Percentiles rank a stretch among this genome's conserved stretches.
phyloP scores from a whole-genome alignment of 2,888 invertebrate species.

The Athrips mouffetella region DNA sequence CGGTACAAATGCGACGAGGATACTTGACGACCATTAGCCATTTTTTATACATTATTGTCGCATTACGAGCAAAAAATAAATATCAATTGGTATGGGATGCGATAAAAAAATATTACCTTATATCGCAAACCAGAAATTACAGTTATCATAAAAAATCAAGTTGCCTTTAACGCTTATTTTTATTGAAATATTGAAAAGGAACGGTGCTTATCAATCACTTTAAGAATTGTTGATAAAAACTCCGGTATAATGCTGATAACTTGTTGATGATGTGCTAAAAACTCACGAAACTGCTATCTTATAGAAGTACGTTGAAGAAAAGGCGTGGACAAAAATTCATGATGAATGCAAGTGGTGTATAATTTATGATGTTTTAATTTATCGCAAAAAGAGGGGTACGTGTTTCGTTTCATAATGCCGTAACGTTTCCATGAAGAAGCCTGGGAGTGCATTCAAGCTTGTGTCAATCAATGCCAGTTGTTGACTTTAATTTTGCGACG shows the following conservation, averaged over 20 bases:
- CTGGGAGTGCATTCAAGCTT: neutral
- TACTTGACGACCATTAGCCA: constrained; percentile 33
- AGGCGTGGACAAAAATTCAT: constrained; percentile 36
- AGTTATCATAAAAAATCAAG: constrained; percentile 2
- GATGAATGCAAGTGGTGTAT: constrained; percentile 45
- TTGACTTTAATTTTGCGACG: neutral
- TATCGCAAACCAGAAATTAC: constrained; percentile 13
- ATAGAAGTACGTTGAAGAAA: constrained; percentile 37
- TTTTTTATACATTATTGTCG: constrained; percentile 30
- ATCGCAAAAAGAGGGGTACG: constrained; percentile 37
- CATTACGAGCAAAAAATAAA: constrained; percentile 14
- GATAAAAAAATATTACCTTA: constrained; percentile 16
- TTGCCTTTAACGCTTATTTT: neutral
- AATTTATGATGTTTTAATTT: constrained; percentile 57
- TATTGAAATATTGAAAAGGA: neutral
- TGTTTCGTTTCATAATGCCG: constrained; percentile 29
- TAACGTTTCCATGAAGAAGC: constrained; percentile 5
- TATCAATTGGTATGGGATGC: neutral
- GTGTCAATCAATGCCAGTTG: constrained; percentile 2
- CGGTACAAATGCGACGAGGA: constrained; percentile 39
- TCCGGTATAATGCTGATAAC: neutral
- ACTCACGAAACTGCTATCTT: constrained; percentile 32
- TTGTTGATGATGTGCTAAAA: constrained; percentile 13
- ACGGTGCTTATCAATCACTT: neutral
- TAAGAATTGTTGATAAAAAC: neutral